A percentile compares a stretch with the other conserved stretches of the same genome.
Conservation (phyloP, 2,113 vertebrate genomes). For the Mormyrus iriodes region DNA sequence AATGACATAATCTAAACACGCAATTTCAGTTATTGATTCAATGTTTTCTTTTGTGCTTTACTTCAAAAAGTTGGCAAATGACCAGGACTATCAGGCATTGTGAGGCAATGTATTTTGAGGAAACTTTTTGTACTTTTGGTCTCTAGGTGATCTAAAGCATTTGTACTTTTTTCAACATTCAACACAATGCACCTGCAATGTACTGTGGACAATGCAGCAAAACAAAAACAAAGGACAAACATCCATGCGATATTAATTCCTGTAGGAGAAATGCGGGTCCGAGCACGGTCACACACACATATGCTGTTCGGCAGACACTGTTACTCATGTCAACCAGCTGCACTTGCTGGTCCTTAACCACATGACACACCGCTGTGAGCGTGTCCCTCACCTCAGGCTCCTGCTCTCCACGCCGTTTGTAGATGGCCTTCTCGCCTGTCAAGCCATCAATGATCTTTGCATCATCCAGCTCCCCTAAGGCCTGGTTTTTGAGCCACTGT, state of each 20-base stretch:
- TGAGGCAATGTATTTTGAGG: not conserved
- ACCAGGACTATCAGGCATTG: not conserved
- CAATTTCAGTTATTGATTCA: not conserved
- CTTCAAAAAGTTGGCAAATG: not conserved
- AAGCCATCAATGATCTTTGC: slow-evolving; percentile 94
- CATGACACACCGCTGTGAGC: not conserved
- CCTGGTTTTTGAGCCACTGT: slow-evolving; percentile 91
- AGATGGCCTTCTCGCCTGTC: slow-evolving; percentile 89
- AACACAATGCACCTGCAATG: not conserved
- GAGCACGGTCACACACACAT: not conserved
- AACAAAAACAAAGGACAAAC: not conserved
- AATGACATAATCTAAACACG: not conserved
- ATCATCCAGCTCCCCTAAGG: slow-evolving; percentile 86
- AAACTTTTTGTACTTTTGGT: not conserved
- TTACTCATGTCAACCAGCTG: not conserved
- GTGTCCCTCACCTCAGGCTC: slow-evolving; percentile 77
- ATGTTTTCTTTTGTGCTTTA: not conserved
- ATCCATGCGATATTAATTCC: not conserved
- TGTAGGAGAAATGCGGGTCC: not conserved
- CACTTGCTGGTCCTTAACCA: not conserved
- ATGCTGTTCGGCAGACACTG: not conserved
- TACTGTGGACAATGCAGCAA: not conserved
- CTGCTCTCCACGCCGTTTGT: slow-evolving; percentile 85
- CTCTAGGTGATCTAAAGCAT: not conserved
- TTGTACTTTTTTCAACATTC: not conserved